Conservation (phyloP, 1,140 invertebrate genomes). For the Propsilocerus akamusi region DNA sequence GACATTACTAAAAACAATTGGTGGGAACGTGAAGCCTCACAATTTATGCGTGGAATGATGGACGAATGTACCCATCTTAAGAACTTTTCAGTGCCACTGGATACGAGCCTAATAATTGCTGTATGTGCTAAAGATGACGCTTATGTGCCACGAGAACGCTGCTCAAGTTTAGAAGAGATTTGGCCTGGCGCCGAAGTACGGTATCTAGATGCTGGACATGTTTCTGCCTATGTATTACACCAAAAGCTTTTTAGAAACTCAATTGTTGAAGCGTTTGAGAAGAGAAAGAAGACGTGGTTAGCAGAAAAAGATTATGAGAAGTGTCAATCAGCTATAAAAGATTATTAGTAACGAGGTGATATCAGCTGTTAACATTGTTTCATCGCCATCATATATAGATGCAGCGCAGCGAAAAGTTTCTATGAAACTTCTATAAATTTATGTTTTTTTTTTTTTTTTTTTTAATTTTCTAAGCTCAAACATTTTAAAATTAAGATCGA, state of each 20-base stretch:
- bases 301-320: too few species aligned
- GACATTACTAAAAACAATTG: slow-evolving; percentile 35
- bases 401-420: too few species aligned
- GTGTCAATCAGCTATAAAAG: too few species aligned
- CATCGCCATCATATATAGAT: too few species aligned
- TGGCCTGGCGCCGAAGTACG: slow-evolving; percentile 84
- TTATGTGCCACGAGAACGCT: slow-evolving; percentile 75
- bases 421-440: too few species aligned
- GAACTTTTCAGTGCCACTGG: slow-evolving; percentile 73
- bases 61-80: slow-evolving; percentile 94
- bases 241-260: slow-evolving; percentile 68
- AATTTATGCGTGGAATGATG: slow-evolving; percentile 97
- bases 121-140: slow-evolving; percentile 79
- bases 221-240: slow-evolving; percentile 73
- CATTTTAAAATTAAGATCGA: too few species aligned
- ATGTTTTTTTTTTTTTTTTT: too few species aligned
- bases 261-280: slow-evolving; percentile 39
- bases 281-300: slow-evolving; percentile 33
- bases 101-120: slow-evolving; percentile 69
- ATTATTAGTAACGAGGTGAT: too few species aligned
- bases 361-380: too few species aligned
- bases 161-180: slow-evolving; percentile 62
- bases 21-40: slow-evolving; percentile 55
- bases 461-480: too few species aligned
- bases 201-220: slow-evolving; percentile 77